Evolutionary conservation across 2,113 vertebrate genomes (phyloP).

Genomic region (Chaetorhynchus papuensis): DNA sequence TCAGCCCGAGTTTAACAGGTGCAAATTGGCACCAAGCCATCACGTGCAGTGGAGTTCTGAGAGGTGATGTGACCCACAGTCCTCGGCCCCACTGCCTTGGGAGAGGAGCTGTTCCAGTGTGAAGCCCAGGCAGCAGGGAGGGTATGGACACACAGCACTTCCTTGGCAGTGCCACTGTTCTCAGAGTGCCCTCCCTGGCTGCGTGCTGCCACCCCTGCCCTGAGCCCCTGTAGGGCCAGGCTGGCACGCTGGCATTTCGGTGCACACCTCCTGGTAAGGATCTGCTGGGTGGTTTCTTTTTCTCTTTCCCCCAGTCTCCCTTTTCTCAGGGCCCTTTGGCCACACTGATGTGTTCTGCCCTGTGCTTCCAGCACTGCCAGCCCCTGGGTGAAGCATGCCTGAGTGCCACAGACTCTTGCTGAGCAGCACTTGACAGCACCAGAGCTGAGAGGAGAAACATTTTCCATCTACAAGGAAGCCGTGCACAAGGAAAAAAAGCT

Average conservation of each 20-base stretch:
- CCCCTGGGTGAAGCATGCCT: neutral
- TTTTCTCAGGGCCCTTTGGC: neutral
- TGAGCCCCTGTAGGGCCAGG: neutral
- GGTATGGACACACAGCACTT: accelerated
- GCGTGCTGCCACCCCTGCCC: neutral
- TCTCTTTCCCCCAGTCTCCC: neutral
- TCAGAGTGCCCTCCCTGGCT: neutral
- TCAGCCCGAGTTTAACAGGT: neutral
- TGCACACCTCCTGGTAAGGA: neutral
- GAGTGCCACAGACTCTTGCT: neutral
- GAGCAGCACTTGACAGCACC: accelerated
- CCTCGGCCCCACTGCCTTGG: accelerated
- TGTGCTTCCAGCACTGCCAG: neutral
- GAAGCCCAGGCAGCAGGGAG: neutral
- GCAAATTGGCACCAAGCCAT: neutral
- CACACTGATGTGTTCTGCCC: accelerated
- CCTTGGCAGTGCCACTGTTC: accelerated
- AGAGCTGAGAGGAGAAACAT: neutral
- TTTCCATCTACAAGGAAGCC: neutral
- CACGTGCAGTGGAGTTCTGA: accelerated
- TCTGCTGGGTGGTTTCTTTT: neutral
- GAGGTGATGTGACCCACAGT: neutral
- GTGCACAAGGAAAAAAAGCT: neutral
- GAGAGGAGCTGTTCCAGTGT: accelerated
- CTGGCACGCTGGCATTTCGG: neutral